Evolutionary conservation across 2,113 vertebrate species (phyloP).

Genomic region (Gobius niger): DNA sequence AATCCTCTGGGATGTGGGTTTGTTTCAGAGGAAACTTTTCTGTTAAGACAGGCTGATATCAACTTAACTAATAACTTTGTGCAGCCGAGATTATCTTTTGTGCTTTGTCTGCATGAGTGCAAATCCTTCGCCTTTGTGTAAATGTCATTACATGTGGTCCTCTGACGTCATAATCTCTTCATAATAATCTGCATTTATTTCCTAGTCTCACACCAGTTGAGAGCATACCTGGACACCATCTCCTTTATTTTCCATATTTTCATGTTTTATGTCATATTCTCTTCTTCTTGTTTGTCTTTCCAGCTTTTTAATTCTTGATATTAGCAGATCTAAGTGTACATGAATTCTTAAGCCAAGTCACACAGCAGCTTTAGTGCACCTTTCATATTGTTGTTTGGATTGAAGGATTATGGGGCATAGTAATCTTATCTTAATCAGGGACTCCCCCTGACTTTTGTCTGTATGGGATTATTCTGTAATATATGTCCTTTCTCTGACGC

Average conservation of each 20-base stretch:
- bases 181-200: constrained; percentile 46
- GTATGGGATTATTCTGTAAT: constrained; percentile 48
- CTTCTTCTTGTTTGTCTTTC: constrained; percentile 11
- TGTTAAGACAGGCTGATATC: constrained; percentile 2
- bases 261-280: not conserved
- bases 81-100: not conserved
- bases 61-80: constrained; percentile 2
- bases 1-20: constrained; percentile 23
- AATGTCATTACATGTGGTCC: constrained; percentile 34
- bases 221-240: constrained; percentile 6
- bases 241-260: not conserved
- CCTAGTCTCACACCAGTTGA: not conserved
- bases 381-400: constrained; percentile 60
- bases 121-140: constrained; percentile 22
- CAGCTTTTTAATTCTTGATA: not conserved
- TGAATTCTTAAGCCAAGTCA: constrained; percentile 50
- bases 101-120: not conserved
- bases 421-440: constrained; percentile 62
- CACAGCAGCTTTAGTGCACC: constrained; percentile 38
- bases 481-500: constrained; percentile 39
- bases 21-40: constrained; percentile 10
- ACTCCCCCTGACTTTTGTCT: constrained; percentile 44
- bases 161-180: constrained; percentile 60
- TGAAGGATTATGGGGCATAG: constrained; percentile 54
- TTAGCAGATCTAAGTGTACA: constrained; percentile 53